These are phyloP conservation scores for Silvanus unidentatus DNA, from an alignment of 2,888 invertebrate species.

Conservation along the genomic window DNA sequence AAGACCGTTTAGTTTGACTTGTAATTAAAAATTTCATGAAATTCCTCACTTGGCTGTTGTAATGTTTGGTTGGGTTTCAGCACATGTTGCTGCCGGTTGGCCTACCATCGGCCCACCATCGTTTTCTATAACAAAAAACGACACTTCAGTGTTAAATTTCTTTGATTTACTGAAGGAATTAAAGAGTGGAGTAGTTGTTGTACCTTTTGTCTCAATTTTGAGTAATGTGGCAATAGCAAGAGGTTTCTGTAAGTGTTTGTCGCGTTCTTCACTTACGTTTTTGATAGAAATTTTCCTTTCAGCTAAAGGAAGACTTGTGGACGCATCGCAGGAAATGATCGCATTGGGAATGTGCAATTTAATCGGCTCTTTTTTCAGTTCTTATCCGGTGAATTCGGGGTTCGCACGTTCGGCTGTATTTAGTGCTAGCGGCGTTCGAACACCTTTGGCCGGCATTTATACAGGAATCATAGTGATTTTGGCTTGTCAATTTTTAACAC, in stretches of 20 bases:
- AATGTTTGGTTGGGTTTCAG: constrained; percentile 40
- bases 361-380: constrained; percentile 67
- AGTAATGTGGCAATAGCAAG: constrained; percentile 81
- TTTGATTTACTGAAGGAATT: constrained; percentile 56
- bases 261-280: constrained; percentile 1
- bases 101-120: constrained; percentile 53
- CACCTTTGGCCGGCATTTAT: constrained; percentile 68
- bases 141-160: constrained; percentile 52
- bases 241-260: constrained; percentile 75
- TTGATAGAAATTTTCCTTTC: constrained; percentile 19
- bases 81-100: constrained; percentile 57
- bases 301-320: constrained; percentile 63
- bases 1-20: constrained; percentile 56
- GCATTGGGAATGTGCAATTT: constrained; percentile 70
- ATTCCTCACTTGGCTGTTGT: constrained; percentile 8
- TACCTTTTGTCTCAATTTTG: constrained; percentile 69
- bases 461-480: constrained; percentile 60
- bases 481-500: constrained; percentile 65
- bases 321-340: constrained; percentile 76
- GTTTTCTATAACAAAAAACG: constrained; percentile 49
- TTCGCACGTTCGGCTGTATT: constrained; percentile 74
- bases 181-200: constrained; percentile 62
- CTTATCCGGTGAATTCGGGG: constrained; percentile 71
- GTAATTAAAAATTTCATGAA: no score
- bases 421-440: constrained; percentile 71